Base-by-base conservation (phyloP, 1,140 invertebrate genomes). In the Calliopsis andreniformis region DNA sequence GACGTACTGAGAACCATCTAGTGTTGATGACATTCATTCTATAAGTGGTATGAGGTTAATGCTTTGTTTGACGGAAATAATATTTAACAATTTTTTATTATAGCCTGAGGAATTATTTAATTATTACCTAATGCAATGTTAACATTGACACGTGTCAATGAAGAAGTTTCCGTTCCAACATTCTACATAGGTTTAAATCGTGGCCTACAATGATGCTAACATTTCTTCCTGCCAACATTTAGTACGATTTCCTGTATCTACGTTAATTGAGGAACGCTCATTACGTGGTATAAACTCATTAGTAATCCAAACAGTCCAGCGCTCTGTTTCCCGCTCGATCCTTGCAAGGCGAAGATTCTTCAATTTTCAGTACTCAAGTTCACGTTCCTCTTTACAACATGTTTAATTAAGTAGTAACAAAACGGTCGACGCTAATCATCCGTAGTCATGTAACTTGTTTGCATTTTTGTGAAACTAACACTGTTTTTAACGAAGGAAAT, bases 371-470 rank as follows among this genome's bases (percentile, higher is more conserved):
- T 51, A 43, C 12, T 32, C 51, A 51, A 73, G 69, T 69, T 32
- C 42, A 25, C 45, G 43, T 53, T 25, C 28, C 20, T 53, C 32
- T 70, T 25, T 16, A 18, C 45, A 49, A 42, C 47, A 14, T 45
- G 58, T 70, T 81, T 80, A 80, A 82, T 82, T 77, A 75, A 56
- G 43, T 76, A 61, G 53, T 53, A 75, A 47, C 39, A 42, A 20
- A 62, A 66, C 62, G 43, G 53, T 67, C 66, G 61, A 80, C 67
- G 78, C 47, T 77, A 77, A 82, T 82, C 67, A 43, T 70, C 23
- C 43, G 10, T 47, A 28, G 71, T 35, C 35, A 30, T 35, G 30
- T 30, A 16, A 25, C 42, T 49, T 42, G 59, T 42, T 25, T 14
- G 55, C 42, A 64, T 67, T 80, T 80, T 80, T 58, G 20, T 79